phyloP scores from a whole-genome alignment of 2,797 vertebrate species.

The Halcyon chelicuti region DNA sequence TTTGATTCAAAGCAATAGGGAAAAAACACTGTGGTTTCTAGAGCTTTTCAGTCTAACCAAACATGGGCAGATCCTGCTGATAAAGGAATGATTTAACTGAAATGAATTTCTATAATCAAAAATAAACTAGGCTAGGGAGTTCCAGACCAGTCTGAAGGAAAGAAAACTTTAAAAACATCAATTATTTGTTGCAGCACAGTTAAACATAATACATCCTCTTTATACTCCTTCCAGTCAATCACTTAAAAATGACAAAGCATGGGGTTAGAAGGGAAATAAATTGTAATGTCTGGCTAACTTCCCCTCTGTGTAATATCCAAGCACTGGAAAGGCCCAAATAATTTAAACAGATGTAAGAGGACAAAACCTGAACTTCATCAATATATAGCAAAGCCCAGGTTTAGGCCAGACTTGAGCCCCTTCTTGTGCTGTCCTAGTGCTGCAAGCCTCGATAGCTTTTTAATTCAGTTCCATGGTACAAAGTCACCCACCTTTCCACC shows the following conservation, averaged over 20 bases:
- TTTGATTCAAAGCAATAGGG: conserved; percentile 64
- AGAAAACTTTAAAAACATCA: conserved; percentile 60
- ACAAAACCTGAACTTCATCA: not conserved
- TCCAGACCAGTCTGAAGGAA: conserved; percentile 53
- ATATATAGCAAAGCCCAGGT: not conserved
- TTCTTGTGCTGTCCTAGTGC: not conserved
- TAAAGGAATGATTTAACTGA: conserved; percentile 64
- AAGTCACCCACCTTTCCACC: not conserved
- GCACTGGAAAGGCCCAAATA: not conserved
- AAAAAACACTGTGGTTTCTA: conserved; percentile 59
- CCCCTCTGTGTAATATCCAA: not conserved
- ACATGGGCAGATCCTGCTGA: conserved; percentile 60
- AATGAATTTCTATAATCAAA: conserved; percentile 67
- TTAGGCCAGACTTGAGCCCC: not conserved
- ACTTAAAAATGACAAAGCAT: conserved; percentile 48
- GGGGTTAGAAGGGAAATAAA: conserved; percentile 59
- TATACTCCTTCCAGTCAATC: conserved; percentile 73
- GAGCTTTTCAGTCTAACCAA: conserved; percentile 61
- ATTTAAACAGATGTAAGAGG: not conserved
- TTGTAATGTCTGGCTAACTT: conserved; percentile 15
- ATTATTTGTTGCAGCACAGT: conserved; percentile 60
- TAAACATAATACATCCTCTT: conserved; percentile 68
- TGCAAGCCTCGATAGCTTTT: not conserved
- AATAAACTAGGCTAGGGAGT: conserved; percentile 56
- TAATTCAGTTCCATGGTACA: not conserved